Evolutionary conservation across 2,888 invertebrate genomes (phyloP).

Genomic region (Leucophora obtusa): DNA sequence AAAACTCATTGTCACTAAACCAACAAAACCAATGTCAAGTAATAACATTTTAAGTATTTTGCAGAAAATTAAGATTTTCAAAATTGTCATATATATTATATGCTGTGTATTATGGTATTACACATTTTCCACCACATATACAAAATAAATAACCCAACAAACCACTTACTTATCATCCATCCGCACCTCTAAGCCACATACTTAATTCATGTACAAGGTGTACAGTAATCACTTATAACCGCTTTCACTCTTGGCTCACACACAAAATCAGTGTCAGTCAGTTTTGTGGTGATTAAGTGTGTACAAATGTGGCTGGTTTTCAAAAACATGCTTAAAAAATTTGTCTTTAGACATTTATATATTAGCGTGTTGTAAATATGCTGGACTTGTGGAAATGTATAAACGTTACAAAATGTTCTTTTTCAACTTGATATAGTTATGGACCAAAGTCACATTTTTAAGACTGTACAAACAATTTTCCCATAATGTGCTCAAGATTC

Average conservation of each 20-base stretch:
- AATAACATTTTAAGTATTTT: not conserved
- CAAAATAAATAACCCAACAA: constrained; percentile 33
- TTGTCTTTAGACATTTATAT: not conserved
- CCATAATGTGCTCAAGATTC: too few species aligned
- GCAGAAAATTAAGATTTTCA: constrained; percentile 22
- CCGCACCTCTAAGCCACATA: constrained; percentile 39
- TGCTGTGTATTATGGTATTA: not conserved
- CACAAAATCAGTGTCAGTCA: constrained; percentile 50
- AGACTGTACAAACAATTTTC: too few species aligned
- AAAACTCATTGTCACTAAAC: constrained; percentile 9
- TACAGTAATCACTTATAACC: constrained; percentile 51
- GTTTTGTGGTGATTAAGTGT: constrained; percentile 24
- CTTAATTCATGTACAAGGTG: constrained; percentile 48
- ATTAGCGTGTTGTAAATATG: too few species aligned
- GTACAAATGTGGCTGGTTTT: constrained; percentile 42
- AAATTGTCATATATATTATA: constrained; percentile 10
- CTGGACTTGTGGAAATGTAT: too few species aligned
- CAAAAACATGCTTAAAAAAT: not conserved
- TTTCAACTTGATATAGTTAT: too few species aligned
- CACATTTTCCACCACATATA: not conserved
- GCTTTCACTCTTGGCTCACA: constrained; percentile 56
- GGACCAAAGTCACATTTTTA: too few species aligned
- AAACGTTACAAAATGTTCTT: too few species aligned
- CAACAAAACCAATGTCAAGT: constrained; percentile 40
- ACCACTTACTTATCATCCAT: constrained; percentile 41